Conservation (phyloP, 2,888 invertebrate species). For the Acronicta aceris region DNA sequence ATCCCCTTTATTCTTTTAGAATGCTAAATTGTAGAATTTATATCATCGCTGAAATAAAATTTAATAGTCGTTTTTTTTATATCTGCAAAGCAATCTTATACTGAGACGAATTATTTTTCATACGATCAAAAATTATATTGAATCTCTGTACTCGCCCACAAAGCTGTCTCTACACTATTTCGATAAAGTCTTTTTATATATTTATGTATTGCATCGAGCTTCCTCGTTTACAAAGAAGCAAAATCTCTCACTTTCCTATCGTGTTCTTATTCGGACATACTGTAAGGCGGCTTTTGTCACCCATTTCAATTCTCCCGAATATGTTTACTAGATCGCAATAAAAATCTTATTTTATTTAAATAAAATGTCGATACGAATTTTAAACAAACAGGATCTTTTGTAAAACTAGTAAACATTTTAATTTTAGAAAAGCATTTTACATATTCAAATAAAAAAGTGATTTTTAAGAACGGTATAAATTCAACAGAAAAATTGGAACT, state of each 20-base stretch:
- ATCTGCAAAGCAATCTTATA: no score
- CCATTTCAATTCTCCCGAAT: conserved; percentile 5
- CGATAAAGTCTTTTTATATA: conserved; percentile 8
- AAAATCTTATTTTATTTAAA: conserved; percentile 10
- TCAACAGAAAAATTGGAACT: no score
- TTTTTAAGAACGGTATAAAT: no score
- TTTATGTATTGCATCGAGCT: conserved; percentile 15
- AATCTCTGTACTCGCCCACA: conserved; percentile 11
- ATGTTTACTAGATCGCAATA: background rate
- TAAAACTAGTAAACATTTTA: conserved; percentile 7
- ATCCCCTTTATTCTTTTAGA: no score
- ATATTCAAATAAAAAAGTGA: no score
- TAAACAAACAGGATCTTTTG: conserved; percentile 5
- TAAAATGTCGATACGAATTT: conserved; percentile 24
- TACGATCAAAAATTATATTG: no score
- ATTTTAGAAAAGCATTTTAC: background rate
- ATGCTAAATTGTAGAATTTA: no score
- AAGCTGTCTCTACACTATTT: conserved; percentile 17
- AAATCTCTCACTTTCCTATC: conserved; percentile 4
- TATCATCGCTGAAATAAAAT: no score
- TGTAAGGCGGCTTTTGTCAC: conserved; percentile 30
- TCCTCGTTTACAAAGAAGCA: conserved; percentile 1
- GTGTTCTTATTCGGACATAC: conserved; percentile 44
- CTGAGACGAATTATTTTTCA: conserved; percentile 6
- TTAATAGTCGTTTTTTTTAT: no score